These are phyloP conservation scores for Netelia melanura DNA, from an alignment of 2,888 invertebrate species.

Conservation along the genomic window DNA sequence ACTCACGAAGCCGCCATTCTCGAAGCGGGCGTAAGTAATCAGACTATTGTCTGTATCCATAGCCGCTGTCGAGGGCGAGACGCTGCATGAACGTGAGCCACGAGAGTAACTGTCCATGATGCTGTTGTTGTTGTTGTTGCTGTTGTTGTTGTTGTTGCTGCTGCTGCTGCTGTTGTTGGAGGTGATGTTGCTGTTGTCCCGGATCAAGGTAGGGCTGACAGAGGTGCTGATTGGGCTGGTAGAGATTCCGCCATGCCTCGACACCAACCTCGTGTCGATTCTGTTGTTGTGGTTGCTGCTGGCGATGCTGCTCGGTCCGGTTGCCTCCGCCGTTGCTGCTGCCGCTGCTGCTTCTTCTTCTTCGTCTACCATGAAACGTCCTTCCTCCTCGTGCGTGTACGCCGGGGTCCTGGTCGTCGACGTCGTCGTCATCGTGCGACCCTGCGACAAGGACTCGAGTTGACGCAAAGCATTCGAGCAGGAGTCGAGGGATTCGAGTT, in stretches of 20 bases:
- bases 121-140: constrained; percentile 61
- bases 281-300: constrained; percentile 56
- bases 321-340: constrained; percentile 45
- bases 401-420: constrained; percentile 69
- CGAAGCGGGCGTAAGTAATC: constrained; percentile 89
- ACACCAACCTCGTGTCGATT: constrained; percentile 81
- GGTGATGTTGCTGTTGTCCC: constrained; percentile 76
- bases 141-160: constrained; percentile 71
- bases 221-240: constrained; percentile 82
- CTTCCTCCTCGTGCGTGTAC: constrained; percentile 66
- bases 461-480: constrained; percentile 90
- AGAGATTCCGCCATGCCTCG: constrained; percentile 87
- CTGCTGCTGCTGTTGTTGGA: constrained; percentile 18
- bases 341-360: constrained; percentile 64
- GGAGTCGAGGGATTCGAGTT: constrained; percentile 86
- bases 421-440: constrained; percentile 88
- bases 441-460: constrained; percentile 92
- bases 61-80: constrained; percentile 84
- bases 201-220: constrained; percentile 86
- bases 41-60: constrained; percentile 84
- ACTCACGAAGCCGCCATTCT: constrained; percentile 90
- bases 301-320: constrained; percentile 59
- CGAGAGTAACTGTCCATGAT: constrained; percentile 83
- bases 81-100: constrained; percentile 84
- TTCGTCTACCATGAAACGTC: constrained; percentile 63